Conservation (phyloP, 2,113 vertebrate species). For the Podiceps cristatus region DNA sequence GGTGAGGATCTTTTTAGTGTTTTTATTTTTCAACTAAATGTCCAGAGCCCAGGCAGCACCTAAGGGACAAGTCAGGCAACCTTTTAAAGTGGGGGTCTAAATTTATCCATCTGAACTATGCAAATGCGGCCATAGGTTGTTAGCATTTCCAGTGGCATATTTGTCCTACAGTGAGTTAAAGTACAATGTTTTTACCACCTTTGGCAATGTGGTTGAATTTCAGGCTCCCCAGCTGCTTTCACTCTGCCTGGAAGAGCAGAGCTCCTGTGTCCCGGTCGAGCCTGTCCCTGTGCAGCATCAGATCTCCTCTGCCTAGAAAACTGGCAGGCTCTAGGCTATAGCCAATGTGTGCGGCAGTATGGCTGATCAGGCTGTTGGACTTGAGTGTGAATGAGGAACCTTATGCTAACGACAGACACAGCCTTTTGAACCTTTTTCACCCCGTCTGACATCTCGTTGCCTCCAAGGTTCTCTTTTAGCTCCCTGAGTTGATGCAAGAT, state of each 20-base stretch:
- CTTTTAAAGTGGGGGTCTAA: neutral
- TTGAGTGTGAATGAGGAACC: neutral
- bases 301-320: neutral
- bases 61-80: neutral
- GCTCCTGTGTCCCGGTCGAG: fast-evolving
- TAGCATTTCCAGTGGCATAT: neutral
- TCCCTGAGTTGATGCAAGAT: neutral
- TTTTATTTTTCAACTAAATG: neutral
- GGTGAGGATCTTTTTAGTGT: neutral
- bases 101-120: neutral
- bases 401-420: neutral
- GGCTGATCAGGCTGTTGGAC: neutral
- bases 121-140: neutral
- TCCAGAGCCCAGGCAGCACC: neutral
- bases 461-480: neutral
- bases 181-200: neutral
- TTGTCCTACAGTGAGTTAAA: neutral
- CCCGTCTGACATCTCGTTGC: neutral
- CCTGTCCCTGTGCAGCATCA: fast-evolving
- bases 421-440: neutral
- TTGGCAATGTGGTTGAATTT: neutral
- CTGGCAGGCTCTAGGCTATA: neutral
- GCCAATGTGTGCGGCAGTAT: neutral
- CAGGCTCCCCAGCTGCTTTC: neutral
- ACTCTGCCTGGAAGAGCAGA: neutral